These are phyloP conservation scores for Gallinago media DNA, from an alignment of 2,113 vertebrate species.

Conservation along the genomic window DNA sequence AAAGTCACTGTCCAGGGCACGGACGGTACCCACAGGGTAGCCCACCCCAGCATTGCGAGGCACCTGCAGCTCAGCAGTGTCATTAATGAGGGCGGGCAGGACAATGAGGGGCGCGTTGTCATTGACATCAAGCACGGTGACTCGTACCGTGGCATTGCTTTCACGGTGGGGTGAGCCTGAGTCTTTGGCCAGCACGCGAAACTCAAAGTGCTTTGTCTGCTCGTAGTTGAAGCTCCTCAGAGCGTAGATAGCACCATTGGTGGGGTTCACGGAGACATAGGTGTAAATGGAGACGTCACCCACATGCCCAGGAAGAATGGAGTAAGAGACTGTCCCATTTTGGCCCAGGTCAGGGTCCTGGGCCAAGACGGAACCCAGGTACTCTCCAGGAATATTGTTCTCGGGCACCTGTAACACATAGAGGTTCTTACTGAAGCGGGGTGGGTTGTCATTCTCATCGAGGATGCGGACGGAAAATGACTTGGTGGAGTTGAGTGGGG, in stretches of 20 bases:
- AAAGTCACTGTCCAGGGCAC: conserved; percentile 94
- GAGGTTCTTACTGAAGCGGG: conserved; percentile 92
- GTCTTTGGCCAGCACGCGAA: conserved; percentile 95
- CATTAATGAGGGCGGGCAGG: conserved; percentile 91
- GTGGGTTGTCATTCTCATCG: conserved; percentile 97
- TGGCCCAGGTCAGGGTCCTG: conserved; percentile 95
- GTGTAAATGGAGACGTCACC: conserved; percentile 97
- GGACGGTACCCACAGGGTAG: conserved; percentile 93
- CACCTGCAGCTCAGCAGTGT: conserved; percentile 96
- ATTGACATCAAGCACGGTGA: conserved; percentile 95
- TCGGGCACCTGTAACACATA: conserved; percentile 97
- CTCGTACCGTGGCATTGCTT: conserved; percentile 93
- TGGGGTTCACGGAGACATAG: conserved; percentile 96
- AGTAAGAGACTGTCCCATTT: conserved; percentile 96
- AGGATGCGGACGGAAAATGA: conserved; percentile 94
- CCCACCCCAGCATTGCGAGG: conserved; percentile 95
- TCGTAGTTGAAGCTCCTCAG: conserved; percentile 98
- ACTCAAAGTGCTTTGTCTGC: conserved; percentile 97
- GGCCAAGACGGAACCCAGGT: conserved; percentile 93
- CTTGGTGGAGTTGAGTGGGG: conserved; percentile 94
- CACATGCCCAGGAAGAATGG: conserved; percentile 93
- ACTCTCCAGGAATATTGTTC: conserved; percentile 98
- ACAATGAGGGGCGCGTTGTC: conserved; percentile 97
- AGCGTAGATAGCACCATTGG: conserved; percentile 97
- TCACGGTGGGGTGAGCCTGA: conserved; percentile 94